Evolutionary conservation across 2,797 vertebrate genomes (phyloP).

Genomic region (Lates japonicus): DNA sequence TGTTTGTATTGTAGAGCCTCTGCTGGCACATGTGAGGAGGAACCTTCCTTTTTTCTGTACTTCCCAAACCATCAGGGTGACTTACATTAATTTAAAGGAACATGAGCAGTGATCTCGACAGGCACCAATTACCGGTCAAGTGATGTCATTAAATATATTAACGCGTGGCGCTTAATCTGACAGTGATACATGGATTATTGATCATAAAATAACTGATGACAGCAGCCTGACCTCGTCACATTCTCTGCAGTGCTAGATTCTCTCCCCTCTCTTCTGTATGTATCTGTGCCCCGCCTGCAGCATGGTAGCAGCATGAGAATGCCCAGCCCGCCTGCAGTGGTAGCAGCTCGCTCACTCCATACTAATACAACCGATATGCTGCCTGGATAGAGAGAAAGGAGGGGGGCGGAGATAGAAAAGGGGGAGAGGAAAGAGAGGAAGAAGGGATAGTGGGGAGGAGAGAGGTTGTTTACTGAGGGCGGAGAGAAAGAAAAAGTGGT

Average conservation of each 20-base stretch:
- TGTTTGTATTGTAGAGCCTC: background rate
- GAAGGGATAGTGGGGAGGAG: background rate
- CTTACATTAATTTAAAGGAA: background rate
- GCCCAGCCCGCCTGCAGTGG: slow-evolving; percentile 59
- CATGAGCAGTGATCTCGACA: background rate
- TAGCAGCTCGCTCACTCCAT: slow-evolving; percentile 48
- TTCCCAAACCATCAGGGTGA: background rate
- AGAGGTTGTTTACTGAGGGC: background rate
- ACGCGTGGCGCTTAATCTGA: slow-evolving; percentile 16
- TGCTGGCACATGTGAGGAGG: background rate
- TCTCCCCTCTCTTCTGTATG: slow-evolving; percentile 30
- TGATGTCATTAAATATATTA: slow-evolving; percentile 35
- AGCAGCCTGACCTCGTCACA: slow-evolving; percentile 30
- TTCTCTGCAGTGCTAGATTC: slow-evolving; percentile 43
- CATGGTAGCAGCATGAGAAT: slow-evolving; percentile 63
- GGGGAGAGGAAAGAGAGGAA: background rate
- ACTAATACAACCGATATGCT: slow-evolving; percentile 38
- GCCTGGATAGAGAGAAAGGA: background rate
- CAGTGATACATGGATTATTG: slow-evolving; percentile 45
- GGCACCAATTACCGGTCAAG: slow-evolving; percentile 12
- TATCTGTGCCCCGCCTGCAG: slow-evolving; percentile 59
- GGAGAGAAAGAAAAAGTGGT: background rate
- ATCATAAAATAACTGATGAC: slow-evolving; percentile 46
- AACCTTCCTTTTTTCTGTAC: background rate
- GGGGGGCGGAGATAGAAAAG: background rate